A percentile compares a stretch with the other conserved stretches of the same genome.
Conservation (phyloP, 2,113 vertebrate species). For the Chaenocephalus aceratus region DNA sequence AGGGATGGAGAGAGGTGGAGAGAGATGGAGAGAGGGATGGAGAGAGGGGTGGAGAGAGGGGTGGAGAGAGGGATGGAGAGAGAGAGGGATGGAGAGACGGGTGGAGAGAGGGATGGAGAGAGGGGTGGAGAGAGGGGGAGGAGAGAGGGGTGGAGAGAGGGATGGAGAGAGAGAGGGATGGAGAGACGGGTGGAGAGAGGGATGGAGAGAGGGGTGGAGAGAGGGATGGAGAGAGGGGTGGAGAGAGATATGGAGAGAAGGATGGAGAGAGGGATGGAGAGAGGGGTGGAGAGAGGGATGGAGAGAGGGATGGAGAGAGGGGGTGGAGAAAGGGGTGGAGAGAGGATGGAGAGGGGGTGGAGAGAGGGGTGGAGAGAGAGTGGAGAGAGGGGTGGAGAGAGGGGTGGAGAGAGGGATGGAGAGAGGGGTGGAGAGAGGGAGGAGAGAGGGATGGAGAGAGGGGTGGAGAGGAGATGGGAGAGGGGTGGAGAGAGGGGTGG, state of each 20-base stretch:
- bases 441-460: conserved; percentile 16
- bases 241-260: conserved; percentile 1
- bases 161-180: not conserved
- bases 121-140: conserved; percentile 20
- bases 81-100: conserved; percentile 20
- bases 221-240: conserved; percentile 17
- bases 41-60: conserved; percentile 18
- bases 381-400: not conserved
- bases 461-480: conserved; percentile 23
- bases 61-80: conserved; percentile 29
- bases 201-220: not conserved
- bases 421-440: not conserved
- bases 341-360: not conserved
- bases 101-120: conserved; percentile 33
- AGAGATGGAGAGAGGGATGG: conserved; percentile 23
- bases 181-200: too few species aligned
- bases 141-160: conserved; percentile 30
- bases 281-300: too few species aligned
- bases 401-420: too few species aligned
- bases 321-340: not conserved
- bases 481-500: conserved; percentile 15
- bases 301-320: not conserved
- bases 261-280: too few species aligned
- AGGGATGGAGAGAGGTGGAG: too few species aligned
- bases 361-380: too few species aligned